phyloP scores from a whole-genome alignment of 2,797 vertebrate species.

The Coregonus sp. region DNA sequence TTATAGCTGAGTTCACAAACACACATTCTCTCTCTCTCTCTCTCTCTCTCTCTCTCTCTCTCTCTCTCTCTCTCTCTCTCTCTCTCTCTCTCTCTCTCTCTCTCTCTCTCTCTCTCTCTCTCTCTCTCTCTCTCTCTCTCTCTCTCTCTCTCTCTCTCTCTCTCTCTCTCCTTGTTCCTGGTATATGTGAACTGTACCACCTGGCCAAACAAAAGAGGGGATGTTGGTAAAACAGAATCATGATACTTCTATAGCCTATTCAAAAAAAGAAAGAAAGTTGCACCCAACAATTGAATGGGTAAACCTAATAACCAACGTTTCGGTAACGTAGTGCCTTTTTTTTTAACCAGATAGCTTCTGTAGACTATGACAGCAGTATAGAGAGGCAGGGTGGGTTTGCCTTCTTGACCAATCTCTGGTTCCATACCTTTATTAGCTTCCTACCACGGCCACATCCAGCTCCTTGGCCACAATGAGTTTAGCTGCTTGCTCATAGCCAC shows the following conservation, averaged over 20 bases:
- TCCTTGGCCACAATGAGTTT: slow-evolving; percentile 64
- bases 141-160: slow-evolving; percentile 30
- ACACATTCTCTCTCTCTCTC: slow-evolving; percentile 29
- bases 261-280: no score
- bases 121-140: slow-evolving; percentile 40
- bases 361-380: background rate
- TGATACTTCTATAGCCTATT: background rate
- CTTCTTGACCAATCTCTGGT: background rate
- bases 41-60: no score
- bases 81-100: no score
- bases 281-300: no score
- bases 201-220: slow-evolving; percentile 4
- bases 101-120: no score
- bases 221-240: background rate
- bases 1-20: background rate
- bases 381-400: no score
- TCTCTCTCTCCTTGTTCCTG: slow-evolving; percentile 53
- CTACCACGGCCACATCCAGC: slow-evolving; percentile 70
- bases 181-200: no score
- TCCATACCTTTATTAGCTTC: slow-evolving; percentile 75
- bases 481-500: slow-evolving; percentile 67
- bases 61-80: no score
- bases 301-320: no score
- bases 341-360: no score
- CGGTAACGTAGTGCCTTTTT: no score